Conservation (phyloP, 2,113 vertebrate species). For the Bujurquina vittata region DNA sequence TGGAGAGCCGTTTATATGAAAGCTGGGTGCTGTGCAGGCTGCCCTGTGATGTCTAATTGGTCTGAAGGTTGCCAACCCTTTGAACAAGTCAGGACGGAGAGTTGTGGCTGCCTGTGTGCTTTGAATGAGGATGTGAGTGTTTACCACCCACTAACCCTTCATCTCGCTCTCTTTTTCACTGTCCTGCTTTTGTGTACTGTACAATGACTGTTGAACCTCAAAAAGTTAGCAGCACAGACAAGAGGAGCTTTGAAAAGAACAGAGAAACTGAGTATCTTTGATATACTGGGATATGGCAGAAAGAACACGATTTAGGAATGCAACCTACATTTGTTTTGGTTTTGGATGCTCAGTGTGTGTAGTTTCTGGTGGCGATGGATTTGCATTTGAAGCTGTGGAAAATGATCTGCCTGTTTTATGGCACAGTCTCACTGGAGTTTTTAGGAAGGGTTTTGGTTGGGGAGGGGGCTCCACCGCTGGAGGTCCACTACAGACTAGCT, state of each 20-base stretch:
- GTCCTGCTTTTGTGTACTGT: constrained; percentile 29
- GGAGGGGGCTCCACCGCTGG: constrained; percentile 41
- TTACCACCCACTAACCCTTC: constrained; percentile 69
- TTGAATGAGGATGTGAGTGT: constrained; percentile 73
- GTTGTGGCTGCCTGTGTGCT: constrained; percentile 68
- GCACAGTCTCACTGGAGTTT: constrained; percentile 42
- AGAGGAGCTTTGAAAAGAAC: background rate
- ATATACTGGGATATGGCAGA: background rate
- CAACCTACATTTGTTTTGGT: constrained; percentile 45
- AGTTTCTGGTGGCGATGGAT: constrained; percentile 38
- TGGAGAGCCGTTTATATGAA: constrained; percentile 75
- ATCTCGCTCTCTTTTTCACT: constrained; percentile 13
- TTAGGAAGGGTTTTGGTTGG: background rate
- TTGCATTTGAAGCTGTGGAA: constrained; percentile 50
- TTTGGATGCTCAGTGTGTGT: constrained; percentile 2
- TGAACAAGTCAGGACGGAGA: constrained; percentile 78
- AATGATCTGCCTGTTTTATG: constrained; percentile 54
- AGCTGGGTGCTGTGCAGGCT: constrained; percentile 72
- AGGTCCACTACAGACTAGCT: constrained; percentile 59
- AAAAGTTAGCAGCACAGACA: constrained; percentile 11
- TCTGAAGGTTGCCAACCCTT: constrained; percentile 81
- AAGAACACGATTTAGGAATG: constrained; percentile 8
- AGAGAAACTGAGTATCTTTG: background rate
- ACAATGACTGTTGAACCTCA: constrained; percentile 16
- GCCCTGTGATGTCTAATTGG: constrained; percentile 82